Conservation (phyloP, 1,140 invertebrate genomes). For the Atta colombica region DNA sequence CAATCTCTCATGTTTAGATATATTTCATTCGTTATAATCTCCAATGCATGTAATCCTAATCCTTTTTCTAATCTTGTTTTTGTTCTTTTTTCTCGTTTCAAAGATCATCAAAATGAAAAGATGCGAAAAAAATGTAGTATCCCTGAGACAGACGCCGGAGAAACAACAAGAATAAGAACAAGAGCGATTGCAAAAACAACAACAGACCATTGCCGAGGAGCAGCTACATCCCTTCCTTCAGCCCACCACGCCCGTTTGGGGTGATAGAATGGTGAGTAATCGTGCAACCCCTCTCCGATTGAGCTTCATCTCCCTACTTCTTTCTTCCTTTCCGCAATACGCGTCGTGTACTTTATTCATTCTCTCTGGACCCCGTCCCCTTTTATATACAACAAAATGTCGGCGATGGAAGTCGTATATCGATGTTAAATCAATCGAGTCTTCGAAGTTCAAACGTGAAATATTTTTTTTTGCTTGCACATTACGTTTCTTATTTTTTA, state of each 20-base stretch:
- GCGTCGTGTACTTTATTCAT: not conserved
- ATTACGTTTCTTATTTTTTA: not conserved
- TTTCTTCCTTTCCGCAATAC: conserved; percentile 9
- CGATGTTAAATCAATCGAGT: not conserved
- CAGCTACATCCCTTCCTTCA: conserved; percentile 72
- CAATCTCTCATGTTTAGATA: not conserved
- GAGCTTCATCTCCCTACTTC: conserved; percentile 57
- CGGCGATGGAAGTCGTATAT: conserved; percentile 40
- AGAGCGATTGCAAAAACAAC: not conserved
- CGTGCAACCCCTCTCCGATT: conserved; percentile 68
- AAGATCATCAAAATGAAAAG: not conserved
- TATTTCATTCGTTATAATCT: not conserved
- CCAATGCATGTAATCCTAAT: not conserved
- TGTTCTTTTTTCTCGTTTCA: not conserved
- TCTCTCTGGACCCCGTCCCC: conserved; percentile 31
- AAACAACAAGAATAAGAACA: conserved; percentile 28
- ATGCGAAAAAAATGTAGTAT: not conserved
- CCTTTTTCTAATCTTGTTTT: not conserved
- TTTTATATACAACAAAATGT: conserved; percentile 67
- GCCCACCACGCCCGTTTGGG: conserved; percentile 83
- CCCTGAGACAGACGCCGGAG: not conserved
- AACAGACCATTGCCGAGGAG: conserved; percentile 64
- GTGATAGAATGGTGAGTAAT: conserved; percentile 85
- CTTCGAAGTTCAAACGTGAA: not conserved
- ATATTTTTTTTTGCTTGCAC: conserved; percentile 5